Evolutionary conservation across 2,888 invertebrate genomes (phyloP).

Genomic region (Melitaea athalia): DNA sequence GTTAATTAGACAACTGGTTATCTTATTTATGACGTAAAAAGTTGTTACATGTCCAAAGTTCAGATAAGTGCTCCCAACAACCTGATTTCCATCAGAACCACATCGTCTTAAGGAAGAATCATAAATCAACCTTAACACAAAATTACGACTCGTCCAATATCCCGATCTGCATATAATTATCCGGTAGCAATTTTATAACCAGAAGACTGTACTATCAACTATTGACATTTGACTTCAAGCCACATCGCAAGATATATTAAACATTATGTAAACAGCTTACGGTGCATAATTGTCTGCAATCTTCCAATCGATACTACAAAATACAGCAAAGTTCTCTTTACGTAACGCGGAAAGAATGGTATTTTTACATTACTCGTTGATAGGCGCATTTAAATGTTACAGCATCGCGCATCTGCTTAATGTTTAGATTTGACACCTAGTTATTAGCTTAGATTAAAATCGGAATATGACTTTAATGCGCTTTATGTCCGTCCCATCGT

Average conservation of each 20-base stretch:
- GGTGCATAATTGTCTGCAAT: constrained; percentile 20
- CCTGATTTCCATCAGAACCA: neutral
- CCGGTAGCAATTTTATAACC: constrained; percentile 33
- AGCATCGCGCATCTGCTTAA: neutral
- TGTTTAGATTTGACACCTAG: too few species aligned
- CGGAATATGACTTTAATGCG: too few species aligned
- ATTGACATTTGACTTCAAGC: constrained; percentile 39
- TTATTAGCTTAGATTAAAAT: too few species aligned
- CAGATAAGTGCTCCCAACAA: too few species aligned
- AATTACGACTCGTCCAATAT: constrained; percentile 8
- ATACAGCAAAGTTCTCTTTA: constrained; percentile 9
- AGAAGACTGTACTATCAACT: constrained; percentile 28
- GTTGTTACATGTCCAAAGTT: too few species aligned
- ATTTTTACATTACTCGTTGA: constrained; percentile 5
- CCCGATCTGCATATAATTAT: constrained; percentile 40
- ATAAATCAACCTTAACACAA: neutral
- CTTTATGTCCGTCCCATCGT: too few species aligned
- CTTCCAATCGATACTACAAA: constrained; percentile 7
- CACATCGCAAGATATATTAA: constrained; percentile 29
- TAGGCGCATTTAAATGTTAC: neutral
- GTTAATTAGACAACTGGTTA: too few species aligned
- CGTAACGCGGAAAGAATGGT: constrained; percentile 9
- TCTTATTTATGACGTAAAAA: too few species aligned
- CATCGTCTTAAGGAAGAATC: neutral
- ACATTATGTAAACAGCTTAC: constrained; percentile 36